These are phyloP conservation scores for Musca domestica DNA, from an alignment of 1,140 invertebrate genomes.

Conservation along the genomic window DNA sequence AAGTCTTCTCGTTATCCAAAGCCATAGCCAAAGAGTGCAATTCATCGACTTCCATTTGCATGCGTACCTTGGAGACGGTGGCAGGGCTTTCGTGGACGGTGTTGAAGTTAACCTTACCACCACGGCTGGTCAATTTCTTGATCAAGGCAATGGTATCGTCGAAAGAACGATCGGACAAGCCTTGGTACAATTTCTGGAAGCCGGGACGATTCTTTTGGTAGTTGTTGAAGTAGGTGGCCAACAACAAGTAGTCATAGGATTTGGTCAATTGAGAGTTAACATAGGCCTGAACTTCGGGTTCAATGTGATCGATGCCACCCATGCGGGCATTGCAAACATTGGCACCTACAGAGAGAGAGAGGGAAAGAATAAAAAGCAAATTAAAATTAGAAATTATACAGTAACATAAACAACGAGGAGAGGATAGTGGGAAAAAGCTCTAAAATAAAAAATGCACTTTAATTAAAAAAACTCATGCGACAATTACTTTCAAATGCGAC, in stretches of 20 bases:
- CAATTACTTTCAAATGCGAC: no score
- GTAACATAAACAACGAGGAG: no score
- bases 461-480: no score
- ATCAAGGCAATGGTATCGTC: constrained; percentile 70
- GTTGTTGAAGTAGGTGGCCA: constrained; percentile 75
- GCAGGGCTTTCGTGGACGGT: constrained; percentile 24
- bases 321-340: constrained; percentile 67
- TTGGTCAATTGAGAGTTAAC: constrained; percentile 65
- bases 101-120: constrained; percentile 53
- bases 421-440: no score
- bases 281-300: constrained; percentile 57
- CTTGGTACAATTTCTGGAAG: constrained; percentile 71
- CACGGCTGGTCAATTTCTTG: constrained; percentile 73
- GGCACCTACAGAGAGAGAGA: constrained; percentile 24
- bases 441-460: no score
- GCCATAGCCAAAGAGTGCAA: constrained; percentile 70
- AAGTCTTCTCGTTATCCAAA: constrained; percentile 69
- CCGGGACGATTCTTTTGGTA: constrained; percentile 73
- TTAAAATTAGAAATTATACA: no score
- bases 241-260: constrained; percentile 72
- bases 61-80: background rate
- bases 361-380: background rate
- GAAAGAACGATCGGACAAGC: constrained; percentile 73
- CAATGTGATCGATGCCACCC: constrained; percentile 61
- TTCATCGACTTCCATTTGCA: constrained; percentile 58